phyloP scores from a whole-genome alignment of 2,113 vertebrate genomes.

The Pygoscelis antarcticus region DNA sequence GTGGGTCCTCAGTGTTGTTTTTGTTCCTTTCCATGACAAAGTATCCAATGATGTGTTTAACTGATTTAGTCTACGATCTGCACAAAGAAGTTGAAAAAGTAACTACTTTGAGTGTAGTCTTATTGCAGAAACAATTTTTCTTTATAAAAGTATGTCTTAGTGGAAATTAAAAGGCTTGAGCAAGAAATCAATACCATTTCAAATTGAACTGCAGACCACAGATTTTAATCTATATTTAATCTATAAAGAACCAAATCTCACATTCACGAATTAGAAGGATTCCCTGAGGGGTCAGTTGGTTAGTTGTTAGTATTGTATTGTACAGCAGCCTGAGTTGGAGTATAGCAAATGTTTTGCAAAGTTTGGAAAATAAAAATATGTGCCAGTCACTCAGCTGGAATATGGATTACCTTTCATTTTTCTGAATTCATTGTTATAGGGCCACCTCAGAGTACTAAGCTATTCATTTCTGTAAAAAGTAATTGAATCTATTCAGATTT shows the following conservation, averaged over 20 bases:
- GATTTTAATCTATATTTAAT: not conserved
- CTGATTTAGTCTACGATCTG: not conserved
- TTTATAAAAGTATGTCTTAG: not conserved
- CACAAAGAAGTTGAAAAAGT: not conserved
- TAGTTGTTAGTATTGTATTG: not conserved
- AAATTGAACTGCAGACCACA: not conserved
- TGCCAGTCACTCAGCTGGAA: not conserved
- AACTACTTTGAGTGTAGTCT: not conserved
- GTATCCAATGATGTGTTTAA: not conserved
- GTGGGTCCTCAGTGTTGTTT: not conserved
- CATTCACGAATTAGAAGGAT: not conserved
- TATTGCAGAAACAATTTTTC: not conserved
- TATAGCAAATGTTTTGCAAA: not conserved
- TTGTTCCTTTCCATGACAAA: not conserved
- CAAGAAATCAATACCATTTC: not conserved
- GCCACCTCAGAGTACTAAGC: not conserved
- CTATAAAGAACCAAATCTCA: not conserved
- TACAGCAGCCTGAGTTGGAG: not conserved
- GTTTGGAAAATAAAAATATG: not conserved
- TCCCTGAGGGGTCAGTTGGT: not conserved
- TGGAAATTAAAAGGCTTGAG: not conserved
- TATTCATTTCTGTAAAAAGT: not conserved
- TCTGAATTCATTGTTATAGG: not conserved
- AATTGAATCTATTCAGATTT: constrained; percentile 1
- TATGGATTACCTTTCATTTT: not conserved